These are phyloP conservation scores for Drosophila vallismaia DNA, from an alignment of 2,888 invertebrate species.

Conservation along the genomic window DNA sequence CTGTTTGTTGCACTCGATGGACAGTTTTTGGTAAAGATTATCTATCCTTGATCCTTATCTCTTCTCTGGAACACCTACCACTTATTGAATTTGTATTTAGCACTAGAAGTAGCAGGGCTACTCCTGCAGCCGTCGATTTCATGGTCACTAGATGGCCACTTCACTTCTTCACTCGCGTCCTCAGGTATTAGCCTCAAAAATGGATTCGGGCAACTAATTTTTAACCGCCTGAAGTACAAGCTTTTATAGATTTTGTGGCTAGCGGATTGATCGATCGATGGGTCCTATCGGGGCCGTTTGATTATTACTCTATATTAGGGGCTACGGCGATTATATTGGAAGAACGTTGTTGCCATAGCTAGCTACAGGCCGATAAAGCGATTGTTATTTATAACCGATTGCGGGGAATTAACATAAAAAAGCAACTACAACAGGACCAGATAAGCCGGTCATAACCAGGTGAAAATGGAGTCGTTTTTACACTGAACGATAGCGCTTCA, in stretches of 20 bases:
- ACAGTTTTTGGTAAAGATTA: constrained; percentile 10
- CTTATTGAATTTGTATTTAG: constrained; percentile 63
- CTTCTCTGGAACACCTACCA: constrained; percentile 71
- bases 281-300: constrained; percentile 38
- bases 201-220: constrained; percentile 74
- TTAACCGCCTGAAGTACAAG: constrained; percentile 29
- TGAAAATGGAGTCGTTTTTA: constrained; percentile 38
- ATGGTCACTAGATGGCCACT: constrained; percentile 61
- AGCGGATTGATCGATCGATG: constrained; percentile 39
- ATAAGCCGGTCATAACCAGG: constrained; percentile 56
- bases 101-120: constrained; percentile 73
- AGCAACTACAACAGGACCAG: constrained; percentile 43
- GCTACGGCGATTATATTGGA: constrained; percentile 56
- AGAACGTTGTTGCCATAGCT: constrained; percentile 55
- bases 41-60: constrained; percentile 24
- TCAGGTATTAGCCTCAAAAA: constrained; percentile 68
- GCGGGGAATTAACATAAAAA: constrained; percentile 49
- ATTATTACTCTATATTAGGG: constrained; percentile 67
- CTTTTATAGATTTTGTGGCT: constrained; percentile 76
- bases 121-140: constrained; percentile 66
- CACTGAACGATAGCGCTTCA: constrained; percentile 19
- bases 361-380: constrained; percentile 64
- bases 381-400: constrained; percentile 67
- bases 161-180: constrained; percentile 59
- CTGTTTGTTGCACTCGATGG: background rate